phyloP scores from a whole-genome alignment of 2,797 vertebrate species.

The Hippocampus kuda region DNA sequence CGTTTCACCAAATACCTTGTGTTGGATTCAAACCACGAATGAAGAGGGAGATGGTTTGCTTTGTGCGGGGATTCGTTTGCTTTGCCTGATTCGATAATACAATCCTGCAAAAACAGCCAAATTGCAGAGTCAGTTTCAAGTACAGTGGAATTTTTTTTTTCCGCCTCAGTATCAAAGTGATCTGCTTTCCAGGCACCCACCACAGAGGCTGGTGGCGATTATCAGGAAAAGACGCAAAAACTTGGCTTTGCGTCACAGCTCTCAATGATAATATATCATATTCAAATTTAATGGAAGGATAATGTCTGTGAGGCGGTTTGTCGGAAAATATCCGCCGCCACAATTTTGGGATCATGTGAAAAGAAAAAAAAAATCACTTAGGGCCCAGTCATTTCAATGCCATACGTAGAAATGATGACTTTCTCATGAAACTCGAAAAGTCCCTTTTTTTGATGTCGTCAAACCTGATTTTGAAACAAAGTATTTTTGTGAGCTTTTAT shows the following conservation, averaged over 20 bases:
- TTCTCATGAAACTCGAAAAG: neutral
- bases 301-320: neutral
- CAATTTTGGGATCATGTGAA: neutral
- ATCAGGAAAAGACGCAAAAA: neutral
- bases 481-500: too few species aligned
- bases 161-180: neutral
- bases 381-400: neutral
- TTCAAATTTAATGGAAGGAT: neutral
- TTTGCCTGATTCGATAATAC: constrained; percentile 4
- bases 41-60: neutral
- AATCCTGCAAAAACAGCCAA: constrained; percentile 1
- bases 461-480: too few species aligned
- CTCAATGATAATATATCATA: neutral
- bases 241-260: neutral
- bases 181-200: neutral
- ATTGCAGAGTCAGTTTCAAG: neutral
- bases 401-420: neutral
- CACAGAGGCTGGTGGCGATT: neutral
- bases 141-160: neutral
- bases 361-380: neutral
- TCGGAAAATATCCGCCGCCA: neutral
- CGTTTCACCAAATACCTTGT: neutral
- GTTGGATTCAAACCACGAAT: neutral
- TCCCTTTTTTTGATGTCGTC: too few species aligned
- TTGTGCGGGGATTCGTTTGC: neutral